Base-by-base conservation (phyloP, 2,113 vertebrate genomes). In the Leiothrix lutea region DNA sequence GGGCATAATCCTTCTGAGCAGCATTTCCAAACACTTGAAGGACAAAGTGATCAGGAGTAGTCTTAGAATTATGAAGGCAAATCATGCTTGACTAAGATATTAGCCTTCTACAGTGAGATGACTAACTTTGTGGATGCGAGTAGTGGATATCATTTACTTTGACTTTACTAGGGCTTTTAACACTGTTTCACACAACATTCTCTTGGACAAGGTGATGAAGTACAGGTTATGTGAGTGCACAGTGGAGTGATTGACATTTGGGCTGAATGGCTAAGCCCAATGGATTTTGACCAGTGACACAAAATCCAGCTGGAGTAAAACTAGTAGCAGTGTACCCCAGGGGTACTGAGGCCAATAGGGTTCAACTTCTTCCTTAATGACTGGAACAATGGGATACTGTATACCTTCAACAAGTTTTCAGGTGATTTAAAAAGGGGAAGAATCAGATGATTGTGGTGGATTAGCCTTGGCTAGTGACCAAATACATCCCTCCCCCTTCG, bases 301-400 rank as follows among this genome's bases (percentile, higher is more conserved):
- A 85, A 69, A 80, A 25, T 40, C 50, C 11, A 33, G 6, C 4
- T 64, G 29, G n/a, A 69, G 36, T n/a, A 23, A 36, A 38, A 58
- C n/a, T 6, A 57, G 33, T 22, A 69, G 19, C 9, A 7, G 11
- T 14, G 5, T 42, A 66, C 13, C 4, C 18, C 15, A 29, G n/a
- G 14, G 17, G 14, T 60, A 60, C 5, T 44, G 31, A 6, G 12
- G 10, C 5, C 3, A 54, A 6, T 44, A 54, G 33, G 8, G 7
- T 45, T 67, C 29, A 73, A 6, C 4, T 42, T 65, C 57, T 71
- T 61, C 35, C 40, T 14, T 57, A 79, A 47, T 53, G 25, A 73
- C 9, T 6, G 29, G 14, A 22, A n/a, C 2, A 2, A 42, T 0
- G 0, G 42, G 15, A 51, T 60, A 51, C 7, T 44, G 12, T 28